Evolutionary conservation across 2,113 vertebrate species (phyloP).

Genomic region (Cochlearius cochlearius): DNA sequence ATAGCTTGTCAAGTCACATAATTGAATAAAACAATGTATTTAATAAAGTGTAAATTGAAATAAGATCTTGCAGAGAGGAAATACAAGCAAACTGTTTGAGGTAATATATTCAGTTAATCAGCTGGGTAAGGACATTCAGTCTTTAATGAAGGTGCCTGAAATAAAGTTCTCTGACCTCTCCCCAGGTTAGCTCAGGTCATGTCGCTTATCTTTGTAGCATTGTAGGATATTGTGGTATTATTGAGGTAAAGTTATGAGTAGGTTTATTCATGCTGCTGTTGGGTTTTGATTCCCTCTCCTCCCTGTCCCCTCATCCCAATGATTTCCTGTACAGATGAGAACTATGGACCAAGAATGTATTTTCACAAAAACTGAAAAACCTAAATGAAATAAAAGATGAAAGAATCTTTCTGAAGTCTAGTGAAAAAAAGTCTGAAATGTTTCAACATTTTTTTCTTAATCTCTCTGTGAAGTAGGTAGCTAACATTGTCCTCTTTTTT

Average conservation of each 20-base stretch:
- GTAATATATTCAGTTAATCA: neutral
- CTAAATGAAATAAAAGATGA: neutral
- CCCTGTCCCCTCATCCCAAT: accelerated
- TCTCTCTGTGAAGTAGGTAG: neutral
- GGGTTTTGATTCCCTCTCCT: neutral
- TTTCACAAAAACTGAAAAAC: neutral
- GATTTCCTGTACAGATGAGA: neutral
- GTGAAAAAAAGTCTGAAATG: neutral
- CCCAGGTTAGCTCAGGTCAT: neutral
- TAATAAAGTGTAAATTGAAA: neutral
- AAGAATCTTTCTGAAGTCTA: neutral
- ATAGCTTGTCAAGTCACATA: neutral
- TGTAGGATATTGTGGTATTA: neutral
- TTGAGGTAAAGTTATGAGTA: neutral
- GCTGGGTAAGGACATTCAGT: neutral
- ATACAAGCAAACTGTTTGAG: neutral
- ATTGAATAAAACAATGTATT: neutral
- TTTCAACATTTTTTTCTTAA: neutral
- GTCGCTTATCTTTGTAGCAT: neutral
- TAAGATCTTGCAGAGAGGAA: neutral
- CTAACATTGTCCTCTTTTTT: neutral
- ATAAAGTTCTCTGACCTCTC: neutral
- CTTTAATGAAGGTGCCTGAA: neutral
- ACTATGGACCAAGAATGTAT: neutral
- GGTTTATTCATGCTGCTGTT: neutral